Conservation (phyloP, 2,888 invertebrate species). For the Ectropis crepuscularia region DNA sequence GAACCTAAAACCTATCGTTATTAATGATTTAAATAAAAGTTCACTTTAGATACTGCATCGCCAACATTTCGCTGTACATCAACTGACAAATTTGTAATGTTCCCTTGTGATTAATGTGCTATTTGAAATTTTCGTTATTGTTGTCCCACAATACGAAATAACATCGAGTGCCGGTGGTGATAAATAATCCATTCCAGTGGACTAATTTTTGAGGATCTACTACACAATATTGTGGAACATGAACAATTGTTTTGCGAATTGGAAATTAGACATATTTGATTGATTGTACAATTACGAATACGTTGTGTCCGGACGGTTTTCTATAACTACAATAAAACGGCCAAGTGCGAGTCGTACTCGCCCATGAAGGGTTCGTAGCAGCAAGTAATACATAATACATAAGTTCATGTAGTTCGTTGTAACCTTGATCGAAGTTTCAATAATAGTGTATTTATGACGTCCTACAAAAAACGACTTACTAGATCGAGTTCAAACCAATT, state of each 20-base stretch:
- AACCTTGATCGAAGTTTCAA: too few species aligned
- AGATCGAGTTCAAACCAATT: too few species aligned
- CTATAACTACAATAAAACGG: too few species aligned
- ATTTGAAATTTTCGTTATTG: slow-evolving; percentile 65
- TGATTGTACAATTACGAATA: background rate
- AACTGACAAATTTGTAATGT: slow-evolving; percentile 67
- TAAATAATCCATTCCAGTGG: slow-evolving; percentile 42
- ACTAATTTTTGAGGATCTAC: slow-evolving; percentile 26
- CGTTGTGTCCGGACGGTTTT: too few species aligned
- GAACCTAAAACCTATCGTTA: too few species aligned
- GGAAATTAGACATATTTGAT: slow-evolving; percentile 13
- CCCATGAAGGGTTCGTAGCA: too few species aligned
- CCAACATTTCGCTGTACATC: slow-evolving; percentile 2
- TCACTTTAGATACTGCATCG: slow-evolving; percentile 16
- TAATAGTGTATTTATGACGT: too few species aligned
- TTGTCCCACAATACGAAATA: slow-evolving; percentile 49
- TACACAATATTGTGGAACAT: slow-evolving; percentile 25
- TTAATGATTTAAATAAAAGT: too few species aligned
- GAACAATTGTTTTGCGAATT: slow-evolving; percentile 24
- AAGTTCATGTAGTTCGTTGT: too few species aligned
- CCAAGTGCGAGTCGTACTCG: too few species aligned
- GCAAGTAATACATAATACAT: too few species aligned
- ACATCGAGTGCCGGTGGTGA: slow-evolving; percentile 40
- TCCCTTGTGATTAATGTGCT: slow-evolving; percentile 62
- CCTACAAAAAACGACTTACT: too few species aligned